Evolutionary conservation across 2,888 invertebrate genomes (phyloP).

Genomic region (Sesia bembeciformis): DNA sequence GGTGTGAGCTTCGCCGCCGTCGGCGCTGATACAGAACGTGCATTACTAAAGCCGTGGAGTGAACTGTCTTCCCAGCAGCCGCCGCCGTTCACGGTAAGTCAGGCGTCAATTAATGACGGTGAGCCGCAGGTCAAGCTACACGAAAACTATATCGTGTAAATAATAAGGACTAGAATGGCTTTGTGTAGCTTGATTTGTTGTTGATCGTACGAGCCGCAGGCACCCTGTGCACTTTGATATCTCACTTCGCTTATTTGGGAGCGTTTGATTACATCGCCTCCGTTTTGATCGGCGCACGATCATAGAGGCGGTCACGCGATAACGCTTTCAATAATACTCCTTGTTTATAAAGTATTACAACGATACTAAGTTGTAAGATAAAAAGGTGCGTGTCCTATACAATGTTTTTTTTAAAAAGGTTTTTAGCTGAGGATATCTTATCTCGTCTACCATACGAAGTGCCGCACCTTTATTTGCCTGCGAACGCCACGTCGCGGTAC

Average conservation of each 20-base stretch:
- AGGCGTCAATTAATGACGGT: slow-evolving; percentile 29
- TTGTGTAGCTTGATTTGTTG: too few species aligned
- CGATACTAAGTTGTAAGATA: not conserved
- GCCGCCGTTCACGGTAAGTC: slow-evolving; percentile 52
- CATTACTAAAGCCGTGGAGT: slow-evolving; percentile 53
- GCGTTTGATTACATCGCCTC: slow-evolving; percentile 32
- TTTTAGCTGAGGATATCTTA: slow-evolving; percentile 16
- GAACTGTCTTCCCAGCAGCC: slow-evolving; percentile 46
- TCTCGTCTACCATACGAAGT: slow-evolving; percentile 19
- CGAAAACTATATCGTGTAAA: too few species aligned
- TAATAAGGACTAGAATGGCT: too few species aligned
- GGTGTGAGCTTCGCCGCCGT: slow-evolving; percentile 59
- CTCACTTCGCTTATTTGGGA: slow-evolving; percentile 47
- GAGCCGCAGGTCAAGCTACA: not conserved
- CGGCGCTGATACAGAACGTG: slow-evolving; percentile 56
- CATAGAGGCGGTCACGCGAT: slow-evolving; percentile 28
- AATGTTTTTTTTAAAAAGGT: not conserved
- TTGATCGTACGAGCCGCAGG: slow-evolving; percentile 20
- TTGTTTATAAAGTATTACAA: slow-evolving; percentile 15
- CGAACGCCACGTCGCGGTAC: slow-evolving; percentile 5
- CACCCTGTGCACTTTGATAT: slow-evolving; percentile 38
- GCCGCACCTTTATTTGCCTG: slow-evolving; percentile 34
- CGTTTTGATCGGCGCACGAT: slow-evolving; percentile 30
- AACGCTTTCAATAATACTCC: slow-evolving; percentile 15
- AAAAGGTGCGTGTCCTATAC: not conserved